Evolutionary conservation across 2,888 invertebrate species (phyloP), one percentile per base, ranked within the genome.

Genomic region (Heliconius hortense): DNA sequence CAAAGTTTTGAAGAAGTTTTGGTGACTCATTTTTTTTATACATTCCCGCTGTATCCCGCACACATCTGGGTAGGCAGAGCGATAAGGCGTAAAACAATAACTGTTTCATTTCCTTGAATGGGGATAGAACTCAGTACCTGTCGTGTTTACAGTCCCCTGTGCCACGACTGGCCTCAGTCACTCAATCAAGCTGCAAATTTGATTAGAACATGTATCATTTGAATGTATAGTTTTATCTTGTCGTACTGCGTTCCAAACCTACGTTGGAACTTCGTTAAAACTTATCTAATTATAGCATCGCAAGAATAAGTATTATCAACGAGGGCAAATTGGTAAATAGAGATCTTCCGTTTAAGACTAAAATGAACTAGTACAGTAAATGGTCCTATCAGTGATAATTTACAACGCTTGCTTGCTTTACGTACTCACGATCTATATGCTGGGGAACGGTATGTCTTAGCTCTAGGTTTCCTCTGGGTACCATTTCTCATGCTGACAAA

Each of bases 301-400:
- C 53, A 56, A 48, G 59, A 74, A 76, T 80, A 74, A 75, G 76
- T 78, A 75, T 74, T 70, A 63, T 48, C 62, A 76, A 76, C 75
- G 76, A 73, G 59, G 73, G 39, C 78, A 79, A 66, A 79, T 79
- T 89, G 89, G 79, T 87, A 86, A 91, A 92, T 84, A 83, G 90
- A 82, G 73, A 48, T 81, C 84, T 88, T 92, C 91, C 91, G 86
- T 83, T 85, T 76, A 80, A 80, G 77, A 80, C 78, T 84, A 79
- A 79, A 81, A 81, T 80, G 79, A 28, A 48, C 56, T 80, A 69
- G 31, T 24, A 56, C 39, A 56, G 56, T 77, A 66, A n/a, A 79
- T 73, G 75, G 76, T 56, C 64, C 72, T 74, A 76, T 78, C 78
- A 78, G 74, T 67, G 77, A 75, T 78, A 79, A 79, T 80, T 78